Conservation (phyloP, 2,797 vertebrate genomes). For the Sebastes steindachneri region DNA sequence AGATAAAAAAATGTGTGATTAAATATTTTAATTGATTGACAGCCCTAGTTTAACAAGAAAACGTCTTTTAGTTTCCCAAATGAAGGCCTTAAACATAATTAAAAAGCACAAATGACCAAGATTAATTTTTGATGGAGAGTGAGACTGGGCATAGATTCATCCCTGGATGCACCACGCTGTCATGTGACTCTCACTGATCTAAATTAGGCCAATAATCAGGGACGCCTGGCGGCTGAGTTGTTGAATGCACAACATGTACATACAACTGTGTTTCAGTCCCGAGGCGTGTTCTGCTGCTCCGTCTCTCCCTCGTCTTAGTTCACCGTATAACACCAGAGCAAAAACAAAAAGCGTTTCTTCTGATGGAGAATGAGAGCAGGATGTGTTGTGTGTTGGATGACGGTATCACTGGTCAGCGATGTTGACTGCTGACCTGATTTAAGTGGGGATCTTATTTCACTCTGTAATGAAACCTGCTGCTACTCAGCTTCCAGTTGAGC, state of each 20-base stretch:
- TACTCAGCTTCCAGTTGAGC: neutral
- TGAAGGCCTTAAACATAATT: neutral
- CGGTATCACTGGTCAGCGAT: neutral
- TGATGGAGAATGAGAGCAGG: neutral
- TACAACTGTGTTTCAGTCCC: slow-evolving; percentile 36
- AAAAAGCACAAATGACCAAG: neutral
- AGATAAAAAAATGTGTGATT: too few relatives aligned
- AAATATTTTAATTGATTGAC: too few relatives aligned
- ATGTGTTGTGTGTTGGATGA: neutral
- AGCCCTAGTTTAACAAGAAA: neutral
- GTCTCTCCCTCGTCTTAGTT: neutral
- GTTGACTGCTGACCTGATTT: neutral
- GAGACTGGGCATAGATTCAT: slow-evolving; percentile 48
- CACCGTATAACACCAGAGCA: neutral
- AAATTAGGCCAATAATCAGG: slow-evolving; percentile 74
- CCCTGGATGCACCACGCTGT: slow-evolving; percentile 29
- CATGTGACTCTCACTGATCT: slow-evolving; percentile 64
- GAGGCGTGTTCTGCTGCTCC: slow-evolving; percentile 37
- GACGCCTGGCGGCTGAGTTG: slow-evolving; percentile 67
- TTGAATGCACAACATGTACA: slow-evolving; percentile 62
- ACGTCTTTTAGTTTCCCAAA: neutral
- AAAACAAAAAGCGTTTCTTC: neutral
- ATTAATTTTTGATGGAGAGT: neutral
- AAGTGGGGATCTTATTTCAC: neutral
- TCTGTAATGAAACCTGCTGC: slow-evolving; percentile 9